Percentiles rank a stretch among this genome's conserved stretches.
These are phyloP conservation scores for Scaptomyza polygonia DNA, from an alignment of 2,888 invertebrate species.

Conservation along the genomic window DNA sequence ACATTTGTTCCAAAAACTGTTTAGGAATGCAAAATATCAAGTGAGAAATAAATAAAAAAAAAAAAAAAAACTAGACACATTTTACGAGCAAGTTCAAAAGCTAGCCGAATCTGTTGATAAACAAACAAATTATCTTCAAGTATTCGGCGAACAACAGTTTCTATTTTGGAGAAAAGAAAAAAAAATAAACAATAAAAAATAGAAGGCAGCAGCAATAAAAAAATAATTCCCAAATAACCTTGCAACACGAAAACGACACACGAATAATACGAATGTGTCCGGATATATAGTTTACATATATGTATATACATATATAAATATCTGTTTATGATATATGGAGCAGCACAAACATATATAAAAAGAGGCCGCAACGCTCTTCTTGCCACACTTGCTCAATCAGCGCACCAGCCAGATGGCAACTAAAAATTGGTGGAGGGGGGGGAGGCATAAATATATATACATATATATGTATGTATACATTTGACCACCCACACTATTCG, in stretches of 20 bases:
- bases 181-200: too few relatives aligned
- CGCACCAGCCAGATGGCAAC: slow-evolving; percentile 34
- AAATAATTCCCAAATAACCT: slow-evolving; percentile 18
- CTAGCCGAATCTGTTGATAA: slow-evolving; percentile 49
- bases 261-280: slow-evolving; percentile 21
- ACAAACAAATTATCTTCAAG: slow-evolving; percentile 53
- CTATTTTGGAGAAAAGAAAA: slow-evolving; percentile 11
- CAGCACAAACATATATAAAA: slow-evolving; percentile 13
- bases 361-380: slow-evolving; percentile 33
- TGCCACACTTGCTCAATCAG: slow-evolving; percentile 52
- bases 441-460: background rate
- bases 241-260: slow-evolving; percentile 29
- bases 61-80: slow-evolving; percentile 1
- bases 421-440: background rate
- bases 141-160: slow-evolving; percentile 25
- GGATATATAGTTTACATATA: too few relatives aligned
- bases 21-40: slow-evolving; percentile 3
- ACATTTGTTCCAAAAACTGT: slow-evolving; percentile 10
- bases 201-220: slow-evolving; percentile 24
- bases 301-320: slow-evolving; percentile 6
- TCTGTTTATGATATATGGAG: slow-evolving; percentile 9
- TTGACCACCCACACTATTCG: slow-evolving; percentile 1
- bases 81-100: slow-evolving; percentile 18
- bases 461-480: slow-evolving; percentile 1
- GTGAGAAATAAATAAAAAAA: background rate